Conservation (phyloP, 37 sponge, comb jelly and placozoan genomes). For the Crambe crambe region DNA sequence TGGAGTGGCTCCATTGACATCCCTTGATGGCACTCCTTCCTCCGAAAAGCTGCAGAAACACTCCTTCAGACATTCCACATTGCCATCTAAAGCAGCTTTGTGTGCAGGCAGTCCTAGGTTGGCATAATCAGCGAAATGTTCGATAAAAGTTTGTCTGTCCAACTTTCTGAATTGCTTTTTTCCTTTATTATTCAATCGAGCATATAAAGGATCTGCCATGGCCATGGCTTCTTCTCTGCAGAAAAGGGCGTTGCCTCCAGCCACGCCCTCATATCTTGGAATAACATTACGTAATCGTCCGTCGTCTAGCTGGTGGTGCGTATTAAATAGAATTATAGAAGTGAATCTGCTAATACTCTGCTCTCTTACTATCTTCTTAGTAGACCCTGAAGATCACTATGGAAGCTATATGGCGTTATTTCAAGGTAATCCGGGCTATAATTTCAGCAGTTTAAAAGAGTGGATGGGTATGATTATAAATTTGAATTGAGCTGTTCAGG, state of each 20-base stretch:
- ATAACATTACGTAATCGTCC: too few relatives aligned
- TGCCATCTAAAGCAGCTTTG: slow-evolving; percentile 74
- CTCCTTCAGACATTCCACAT: slow-evolving; percentile 49
- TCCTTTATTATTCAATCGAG: slow-evolving; percentile 42
- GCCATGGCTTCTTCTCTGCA: not conserved
- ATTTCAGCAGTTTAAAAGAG: too few relatives aligned
- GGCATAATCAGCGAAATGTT: slow-evolving; percentile 25
- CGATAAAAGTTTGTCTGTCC: not conserved
- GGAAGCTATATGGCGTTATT: slow-evolving; percentile 52
- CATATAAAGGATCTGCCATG: slow-evolving; percentile 24
- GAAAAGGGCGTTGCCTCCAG: not conserved
- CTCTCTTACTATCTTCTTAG: too few relatives aligned
- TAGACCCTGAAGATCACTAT: not conserved
- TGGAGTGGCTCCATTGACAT: slow-evolving; percentile 65
- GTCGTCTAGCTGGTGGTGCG: too few relatives aligned
- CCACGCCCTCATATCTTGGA: not conserved
- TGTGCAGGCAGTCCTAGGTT: slow-evolving; percentile 69
- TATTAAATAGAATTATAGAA: too few relatives aligned
- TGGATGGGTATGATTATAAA: too few relatives aligned
- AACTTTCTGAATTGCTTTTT: slow-evolving; percentile 30
- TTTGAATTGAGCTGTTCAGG: too few relatives aligned
- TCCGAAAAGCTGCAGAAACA: slow-evolving; percentile 13
- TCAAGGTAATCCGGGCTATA: slow-evolving; percentile 36
- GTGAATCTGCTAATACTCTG: too few relatives aligned
- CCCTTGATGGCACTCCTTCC: slow-evolving; percentile 59